A percentile compares a stretch with the other conserved stretches of the same genome.
phyloP scores from a whole-genome alignment of 2,113 vertebrate genomes.

The Etheostoma cragini region DNA sequence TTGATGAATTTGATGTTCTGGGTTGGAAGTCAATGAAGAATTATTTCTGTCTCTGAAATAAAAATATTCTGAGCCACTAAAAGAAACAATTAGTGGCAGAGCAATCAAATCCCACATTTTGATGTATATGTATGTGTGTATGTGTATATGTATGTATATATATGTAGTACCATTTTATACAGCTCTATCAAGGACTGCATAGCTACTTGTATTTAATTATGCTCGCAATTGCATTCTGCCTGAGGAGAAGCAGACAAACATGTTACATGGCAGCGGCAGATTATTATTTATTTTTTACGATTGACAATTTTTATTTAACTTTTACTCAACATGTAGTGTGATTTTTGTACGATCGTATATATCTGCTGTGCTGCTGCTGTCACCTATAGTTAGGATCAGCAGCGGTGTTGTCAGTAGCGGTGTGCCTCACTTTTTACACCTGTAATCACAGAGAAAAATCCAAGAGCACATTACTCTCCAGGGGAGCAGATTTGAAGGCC shows the following conservation, averaged over 20 bases:
- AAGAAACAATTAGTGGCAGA: conserved; percentile 12
- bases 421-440: conserved; percentile 51
- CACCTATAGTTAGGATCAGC: conserved; percentile 11
- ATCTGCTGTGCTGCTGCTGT: conserved; percentile 21
- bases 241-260: conserved; percentile 14
- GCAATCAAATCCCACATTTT: conserved; percentile 13
- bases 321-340: neutral
- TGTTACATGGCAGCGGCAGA: conserved; percentile 31
- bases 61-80: neutral
- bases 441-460: conserved; percentile 66
- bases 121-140: too few species aligned
- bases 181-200: conserved; percentile 15
- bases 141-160: too few species aligned
- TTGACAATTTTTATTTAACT: too few species aligned
- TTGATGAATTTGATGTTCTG: conserved; percentile 6
- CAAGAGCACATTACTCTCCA: conserved; percentile 57
- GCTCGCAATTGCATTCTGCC: conserved; percentile 52
- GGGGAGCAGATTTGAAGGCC: conserved; percentile 69
- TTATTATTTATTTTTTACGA: too few species aligned
- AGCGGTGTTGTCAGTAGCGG: neutral
- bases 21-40: conserved; percentile 23
- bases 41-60: neutral
- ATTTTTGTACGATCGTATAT: conserved; percentile 23
- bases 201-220: conserved; percentile 54
- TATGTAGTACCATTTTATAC: neutral